phyloP scores from a whole-genome alignment of 2,797 vertebrate species.

The Mormyrops attenuatus region DNA sequence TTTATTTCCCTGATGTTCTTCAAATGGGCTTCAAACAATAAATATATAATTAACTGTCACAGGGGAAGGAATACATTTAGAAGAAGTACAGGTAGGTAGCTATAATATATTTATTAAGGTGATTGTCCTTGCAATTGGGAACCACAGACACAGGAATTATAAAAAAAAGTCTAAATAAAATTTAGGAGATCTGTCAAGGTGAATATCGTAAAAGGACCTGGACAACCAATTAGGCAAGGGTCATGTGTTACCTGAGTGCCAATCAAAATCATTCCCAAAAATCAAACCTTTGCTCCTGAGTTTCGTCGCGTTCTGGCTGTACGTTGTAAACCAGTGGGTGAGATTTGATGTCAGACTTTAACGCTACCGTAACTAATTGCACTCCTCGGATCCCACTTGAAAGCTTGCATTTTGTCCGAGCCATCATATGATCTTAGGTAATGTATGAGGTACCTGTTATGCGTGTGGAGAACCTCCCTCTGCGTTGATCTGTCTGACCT shows the following conservation, averaged over 20 bases:
- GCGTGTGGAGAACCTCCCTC: not conserved
- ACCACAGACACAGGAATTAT: not conserved
- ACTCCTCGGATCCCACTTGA: not conserved
- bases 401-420: not conserved
- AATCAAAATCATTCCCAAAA: not conserved
- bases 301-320: not conserved
- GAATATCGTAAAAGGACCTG: not conserved
- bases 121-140: not conserved
- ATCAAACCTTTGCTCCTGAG: not conserved
- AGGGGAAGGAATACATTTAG: not conserved
- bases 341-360: not conserved
- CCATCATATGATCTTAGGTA: not conserved
- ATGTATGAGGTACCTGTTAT: not conserved
- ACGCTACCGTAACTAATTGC: not conserved
- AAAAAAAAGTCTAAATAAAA: not conserved
- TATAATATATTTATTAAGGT: not conserved
- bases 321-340: not conserved
- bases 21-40: not conserved
- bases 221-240: not conserved
- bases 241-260: not conserved
- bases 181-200: not conserved
- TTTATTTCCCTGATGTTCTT: not conserved
- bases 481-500: not conserved
- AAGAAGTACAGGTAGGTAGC: not conserved
- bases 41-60: not conserved